phyloP scores from a whole-genome alignment of 2,797 vertebrate genomes.

The Hypotaenidia philippensis region DNA sequence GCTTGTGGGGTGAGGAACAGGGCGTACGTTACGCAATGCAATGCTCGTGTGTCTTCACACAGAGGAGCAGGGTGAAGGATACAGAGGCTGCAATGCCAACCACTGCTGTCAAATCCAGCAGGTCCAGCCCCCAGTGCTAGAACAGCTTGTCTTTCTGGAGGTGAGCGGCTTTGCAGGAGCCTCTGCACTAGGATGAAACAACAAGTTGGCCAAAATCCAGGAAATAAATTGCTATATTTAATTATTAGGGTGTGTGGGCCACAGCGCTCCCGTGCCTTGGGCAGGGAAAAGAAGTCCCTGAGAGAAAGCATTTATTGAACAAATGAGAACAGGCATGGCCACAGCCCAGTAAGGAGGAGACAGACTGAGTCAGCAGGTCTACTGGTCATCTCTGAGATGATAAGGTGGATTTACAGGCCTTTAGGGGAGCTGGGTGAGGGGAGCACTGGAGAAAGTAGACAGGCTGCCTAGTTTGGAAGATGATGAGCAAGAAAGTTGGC shows the following conservation, averaged over 20 bases:
- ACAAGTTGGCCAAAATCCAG: neutral
- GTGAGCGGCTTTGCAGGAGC: neutral
- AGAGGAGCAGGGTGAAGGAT: neutral
- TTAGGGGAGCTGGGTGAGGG: neutral
- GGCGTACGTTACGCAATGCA: accelerated
- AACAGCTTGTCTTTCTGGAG: neutral
- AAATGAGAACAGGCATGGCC: neutral
- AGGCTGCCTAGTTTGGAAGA: neutral
- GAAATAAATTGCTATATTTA: neutral
- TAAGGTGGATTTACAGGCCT: neutral
- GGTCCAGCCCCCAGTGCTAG: neutral
- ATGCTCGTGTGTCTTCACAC: accelerated
- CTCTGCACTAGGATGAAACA: neutral
- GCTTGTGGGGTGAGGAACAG: neutral
- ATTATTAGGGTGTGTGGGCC: neutral
- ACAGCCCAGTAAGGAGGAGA: neutral
- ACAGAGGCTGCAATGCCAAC: neutral
- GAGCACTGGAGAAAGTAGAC: neutral
- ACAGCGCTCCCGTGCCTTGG: neutral
- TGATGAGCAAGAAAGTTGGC: neutral
- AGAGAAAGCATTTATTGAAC: neutral
- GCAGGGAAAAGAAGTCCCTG: neutral
- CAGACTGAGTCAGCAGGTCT: neutral
- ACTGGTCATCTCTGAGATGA: neutral
- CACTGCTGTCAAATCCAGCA: neutral